Conservation (phyloP, 1,140 invertebrate species). For the Hylaeus volcanicus region DNA sequence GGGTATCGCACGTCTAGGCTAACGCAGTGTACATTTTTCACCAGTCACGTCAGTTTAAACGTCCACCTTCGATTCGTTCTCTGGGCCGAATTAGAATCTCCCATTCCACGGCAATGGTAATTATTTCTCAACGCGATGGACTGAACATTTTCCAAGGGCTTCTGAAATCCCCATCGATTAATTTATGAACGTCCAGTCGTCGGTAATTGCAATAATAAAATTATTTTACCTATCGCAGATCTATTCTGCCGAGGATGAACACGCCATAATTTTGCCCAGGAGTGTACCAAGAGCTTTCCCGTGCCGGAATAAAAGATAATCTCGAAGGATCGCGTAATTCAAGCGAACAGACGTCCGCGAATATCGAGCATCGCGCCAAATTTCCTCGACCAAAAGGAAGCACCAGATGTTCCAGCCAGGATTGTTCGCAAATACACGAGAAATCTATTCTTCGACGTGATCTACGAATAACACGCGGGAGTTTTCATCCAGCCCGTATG, state of each 20-base stretch:
- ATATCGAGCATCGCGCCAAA: neutral
- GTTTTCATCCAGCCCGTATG: neutral
- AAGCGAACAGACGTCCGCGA: constrained; percentile 12
- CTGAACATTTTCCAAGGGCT: too few species aligned
- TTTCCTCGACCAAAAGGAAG: neutral
- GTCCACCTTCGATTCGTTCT: neutral
- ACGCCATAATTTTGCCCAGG: neutral
- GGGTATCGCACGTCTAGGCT: neutral
- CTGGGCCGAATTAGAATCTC: neutral
- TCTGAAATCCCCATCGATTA: neutral
- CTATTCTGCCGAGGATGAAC: neutral
- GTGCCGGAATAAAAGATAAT: constrained; percentile 24
- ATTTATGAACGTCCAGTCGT: neutral
- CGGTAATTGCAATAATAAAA: too few species aligned
- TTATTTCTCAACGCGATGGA: neutral
- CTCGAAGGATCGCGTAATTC: constrained; percentile 28
- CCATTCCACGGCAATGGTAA: neutral
- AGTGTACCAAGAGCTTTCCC: neutral
- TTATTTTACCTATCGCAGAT: too few species aligned
- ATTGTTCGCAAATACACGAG: too few species aligned
- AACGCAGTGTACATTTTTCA: constrained; percentile 19
- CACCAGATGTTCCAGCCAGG: neutral
- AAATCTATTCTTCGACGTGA: neutral
- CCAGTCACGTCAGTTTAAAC: neutral
- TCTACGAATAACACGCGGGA: neutral